These are phyloP conservation scores for Odocoileus hemionus DNA, from an alignment of 2,113 vertebrate genomes.

Conservation along the genomic window DNA sequence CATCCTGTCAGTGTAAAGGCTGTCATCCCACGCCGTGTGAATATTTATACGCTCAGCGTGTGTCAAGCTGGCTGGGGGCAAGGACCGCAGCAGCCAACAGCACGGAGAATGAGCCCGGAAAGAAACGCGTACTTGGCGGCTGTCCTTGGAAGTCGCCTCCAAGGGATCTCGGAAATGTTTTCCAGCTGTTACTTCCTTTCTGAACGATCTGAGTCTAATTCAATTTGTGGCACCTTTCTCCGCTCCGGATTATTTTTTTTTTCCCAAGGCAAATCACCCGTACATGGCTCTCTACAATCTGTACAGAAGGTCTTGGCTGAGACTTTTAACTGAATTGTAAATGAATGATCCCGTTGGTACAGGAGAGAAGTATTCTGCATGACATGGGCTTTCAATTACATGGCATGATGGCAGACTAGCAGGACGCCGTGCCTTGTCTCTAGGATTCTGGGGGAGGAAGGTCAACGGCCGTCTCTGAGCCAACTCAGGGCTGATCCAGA, in stretches of 20 bases:
- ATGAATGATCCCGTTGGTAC: background rate
- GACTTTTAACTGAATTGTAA: background rate
- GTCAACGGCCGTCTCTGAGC: background rate
- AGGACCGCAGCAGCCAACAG: background rate
- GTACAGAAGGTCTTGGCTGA: background rate
- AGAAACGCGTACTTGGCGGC: conserved; percentile 37
- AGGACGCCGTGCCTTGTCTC: background rate
- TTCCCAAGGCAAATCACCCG: conserved; percentile 24
- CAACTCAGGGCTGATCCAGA: background rate
- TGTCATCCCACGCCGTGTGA: background rate
- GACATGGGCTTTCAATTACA: background rate
- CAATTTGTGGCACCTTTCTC: conserved; percentile 51
- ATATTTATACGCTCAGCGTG: background rate
- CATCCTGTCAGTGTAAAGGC: background rate
- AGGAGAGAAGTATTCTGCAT: background rate
- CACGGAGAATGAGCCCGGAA: background rate
- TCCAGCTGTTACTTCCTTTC: conserved; percentile 69
- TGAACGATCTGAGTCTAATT: conserved; percentile 60
- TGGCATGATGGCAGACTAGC: background rate
- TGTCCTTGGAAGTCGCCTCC: background rate
- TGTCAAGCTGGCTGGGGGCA: background rate
- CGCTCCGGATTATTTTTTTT: conserved; percentile 33
- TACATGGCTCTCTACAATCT: background rate
- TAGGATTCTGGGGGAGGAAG: background rate
- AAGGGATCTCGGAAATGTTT: conserved; percentile 54